Evolutionary conservation across 2,113 vertebrate species (phyloP).

Genomic region (Cynocephalus volans): DNA sequence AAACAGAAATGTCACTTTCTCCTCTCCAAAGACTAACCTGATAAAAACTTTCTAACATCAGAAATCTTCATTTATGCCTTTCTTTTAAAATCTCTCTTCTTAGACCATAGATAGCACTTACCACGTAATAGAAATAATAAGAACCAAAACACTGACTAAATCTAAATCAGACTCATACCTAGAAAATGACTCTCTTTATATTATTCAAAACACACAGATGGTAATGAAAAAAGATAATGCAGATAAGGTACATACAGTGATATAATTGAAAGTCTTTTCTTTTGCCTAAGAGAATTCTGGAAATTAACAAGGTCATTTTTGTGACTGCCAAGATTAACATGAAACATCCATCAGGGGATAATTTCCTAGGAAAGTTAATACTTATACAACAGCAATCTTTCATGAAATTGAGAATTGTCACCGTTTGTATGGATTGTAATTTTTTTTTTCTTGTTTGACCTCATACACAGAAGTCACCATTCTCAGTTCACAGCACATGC

Average conservation of each 20-base stretch:
- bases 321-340: conserved; percentile 29
- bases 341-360: neutral
- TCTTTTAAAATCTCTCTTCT: conserved; percentile 41
- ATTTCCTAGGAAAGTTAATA: neutral
- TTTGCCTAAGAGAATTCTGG: conserved; percentile 46
- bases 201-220: conserved; percentile 40
- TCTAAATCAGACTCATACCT: neutral
- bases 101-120: conserved; percentile 26
- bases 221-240: neutral
- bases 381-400: neutral
- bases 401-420: neutral
- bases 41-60: conserved; percentile 49
- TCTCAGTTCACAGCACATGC: neutral
- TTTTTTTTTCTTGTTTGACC: neutral
- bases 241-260: neutral
- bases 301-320: conserved; percentile 40
- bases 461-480: neutral
- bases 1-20: conserved; percentile 57
- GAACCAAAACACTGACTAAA: conserved; percentile 14
- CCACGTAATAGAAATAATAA: conserved; percentile 33
- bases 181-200: neutral
- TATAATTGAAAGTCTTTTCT: conserved; percentile 13
- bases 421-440: neutral
- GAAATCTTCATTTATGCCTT: conserved; percentile 62
- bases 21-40: conserved; percentile 64